Base-by-base conservation (phyloP, 1,140 invertebrate genomes). In the Cyclargus thomasi region DNA sequence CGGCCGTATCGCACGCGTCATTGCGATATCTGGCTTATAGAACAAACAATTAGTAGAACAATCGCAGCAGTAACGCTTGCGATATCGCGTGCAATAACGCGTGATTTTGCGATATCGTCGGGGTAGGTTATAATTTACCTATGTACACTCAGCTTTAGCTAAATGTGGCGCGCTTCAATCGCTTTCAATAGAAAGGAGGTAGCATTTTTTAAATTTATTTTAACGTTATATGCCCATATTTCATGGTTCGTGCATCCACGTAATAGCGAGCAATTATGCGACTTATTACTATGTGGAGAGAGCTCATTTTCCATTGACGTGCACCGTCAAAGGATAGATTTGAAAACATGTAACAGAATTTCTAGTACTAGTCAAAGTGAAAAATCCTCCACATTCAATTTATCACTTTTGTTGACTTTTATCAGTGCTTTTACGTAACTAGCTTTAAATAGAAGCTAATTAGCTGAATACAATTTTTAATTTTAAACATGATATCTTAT, bases 171-270 rank as follows among this genome's bases (percentile, higher is more conserved):
- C 53, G 53, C 18, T 55, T 55, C 53, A 55, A 55, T 55, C 53
- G 53, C 53, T n/a, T 55, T 55, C 53, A 55, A 55, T 55, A 55
- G 53, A 20, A 55, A 20, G 18, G 53, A 17, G 53, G 18, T 55
- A 55, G 18, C n/a, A 55, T 55, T 55, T 55, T 55, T 55, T 20
- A 55, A 55, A 55, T 55, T 55, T 55, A 55, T 55, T 55, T 55
- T 20, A 55, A 55, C 53, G 53, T 55, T 55, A 55, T 55, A n/a
- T 55, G n/a, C 53, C n/a, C 16, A 55, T 55, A 55, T 55, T 55
- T 55, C 53, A 55, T 55, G 53, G 11, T 55, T 18, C n/a, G 18
- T 55, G 53, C 53, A 55, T 55, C 18, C 53, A 10, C 17, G n/a
- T 55, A 55, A 20, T 55, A 17, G 53, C 1, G 7, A 2, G 6